These are phyloP conservation scores for Chesias legatella DNA, from an alignment of 2,888 invertebrate species.

Conservation along the genomic window DNA sequence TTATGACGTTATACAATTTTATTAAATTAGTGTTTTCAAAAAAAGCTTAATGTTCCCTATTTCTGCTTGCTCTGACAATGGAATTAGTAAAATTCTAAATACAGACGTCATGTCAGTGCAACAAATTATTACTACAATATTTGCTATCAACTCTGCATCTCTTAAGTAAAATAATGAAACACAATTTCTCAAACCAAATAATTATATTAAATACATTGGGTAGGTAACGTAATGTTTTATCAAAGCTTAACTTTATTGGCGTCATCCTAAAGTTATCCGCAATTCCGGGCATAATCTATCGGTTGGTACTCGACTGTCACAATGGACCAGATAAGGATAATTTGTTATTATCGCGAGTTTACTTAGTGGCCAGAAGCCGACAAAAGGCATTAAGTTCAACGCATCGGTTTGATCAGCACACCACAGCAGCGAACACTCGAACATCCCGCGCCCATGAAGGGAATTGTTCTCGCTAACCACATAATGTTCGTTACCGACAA, in stretches of 20 bases:
- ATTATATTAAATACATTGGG: constrained; percentile 1
- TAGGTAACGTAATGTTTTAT: constrained; percentile 20
- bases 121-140: too few species aligned
- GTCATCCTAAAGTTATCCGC: constrained; percentile 39
- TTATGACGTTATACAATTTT: too few species aligned
- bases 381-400: constrained; percentile 28
- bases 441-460: constrained; percentile 13
- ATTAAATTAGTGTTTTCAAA: too few species aligned
- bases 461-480: constrained; percentile 15
- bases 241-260: constrained; percentile 36
- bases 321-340: constrained; percentile 43
- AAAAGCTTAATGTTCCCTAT: too few species aligned
- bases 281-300: constrained; percentile 43
- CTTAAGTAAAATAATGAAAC: not conserved
- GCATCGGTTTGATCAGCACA: constrained; percentile 19
- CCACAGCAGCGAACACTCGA: not conserved
- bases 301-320: constrained; percentile 36
- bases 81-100: too few species aligned
- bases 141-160: too few species aligned
- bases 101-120: too few species aligned
- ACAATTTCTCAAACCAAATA: constrained; percentile 1
- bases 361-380: constrained; percentile 31
- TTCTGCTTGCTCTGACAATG: too few species aligned
- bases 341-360: constrained; percentile 35
- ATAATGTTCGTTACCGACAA: constrained; percentile 24